These are phyloP conservation scores for Pimpla rufipes DNA, from an alignment of 2,888 invertebrate species.

Conservation along the genomic window DNA sequence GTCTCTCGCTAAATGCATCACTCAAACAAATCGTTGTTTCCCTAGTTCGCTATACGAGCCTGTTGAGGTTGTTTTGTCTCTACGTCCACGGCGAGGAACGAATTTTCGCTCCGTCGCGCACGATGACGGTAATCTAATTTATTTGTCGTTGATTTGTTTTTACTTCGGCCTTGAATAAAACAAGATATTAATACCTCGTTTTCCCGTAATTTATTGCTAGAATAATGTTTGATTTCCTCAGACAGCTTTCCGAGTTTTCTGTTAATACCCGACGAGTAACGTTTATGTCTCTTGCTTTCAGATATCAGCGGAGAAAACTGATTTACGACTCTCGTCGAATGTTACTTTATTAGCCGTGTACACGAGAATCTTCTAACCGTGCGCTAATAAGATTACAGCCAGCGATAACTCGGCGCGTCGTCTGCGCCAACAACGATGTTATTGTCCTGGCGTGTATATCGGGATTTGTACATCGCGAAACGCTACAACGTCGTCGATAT, in stretches of 20 bases:
- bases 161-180: background rate
- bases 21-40: background rate
- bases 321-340: background rate
- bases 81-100: background rate
- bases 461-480: background rate
- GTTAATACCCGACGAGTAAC: background rate
- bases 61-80: background rate
- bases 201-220: background rate
- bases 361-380: background rate
- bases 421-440: background rate
- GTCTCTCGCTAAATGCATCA: background rate
- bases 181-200: background rate
- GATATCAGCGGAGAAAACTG: background rate
- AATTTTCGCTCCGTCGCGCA: background rate
- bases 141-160: background rate
- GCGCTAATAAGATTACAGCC: background rate
- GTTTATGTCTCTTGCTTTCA: background rate
- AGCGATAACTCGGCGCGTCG: background rate
- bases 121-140: background rate
- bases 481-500: slow-evolving; percentile 63
- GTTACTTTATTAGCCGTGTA: background rate
- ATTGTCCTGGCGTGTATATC: background rate
- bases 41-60: background rate
- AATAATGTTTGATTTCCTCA: background rate
- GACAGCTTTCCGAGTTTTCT: background rate